Conservation (phyloP, 2,113 vertebrate genomes). For the Chauna torquata region DNA sequence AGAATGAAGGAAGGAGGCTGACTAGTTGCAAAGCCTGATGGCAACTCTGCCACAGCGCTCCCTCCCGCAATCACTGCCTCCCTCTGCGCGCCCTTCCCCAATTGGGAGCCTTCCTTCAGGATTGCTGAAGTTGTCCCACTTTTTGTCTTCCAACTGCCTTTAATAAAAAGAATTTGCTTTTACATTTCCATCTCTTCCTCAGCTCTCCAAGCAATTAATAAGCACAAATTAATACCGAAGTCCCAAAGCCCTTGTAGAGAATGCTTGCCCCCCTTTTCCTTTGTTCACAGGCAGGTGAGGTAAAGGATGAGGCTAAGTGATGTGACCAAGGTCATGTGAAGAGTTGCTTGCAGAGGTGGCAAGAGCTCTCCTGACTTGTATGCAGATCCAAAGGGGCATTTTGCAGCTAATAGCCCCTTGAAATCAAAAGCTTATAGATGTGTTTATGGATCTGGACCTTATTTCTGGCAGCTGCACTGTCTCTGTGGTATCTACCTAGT, state of each 20-base stretch:
- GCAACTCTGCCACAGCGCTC: not conserved
- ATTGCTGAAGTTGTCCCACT: not conserved
- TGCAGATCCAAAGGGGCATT: not conserved
- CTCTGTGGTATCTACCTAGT: slow-evolving; percentile 20
- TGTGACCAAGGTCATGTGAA: not conserved
- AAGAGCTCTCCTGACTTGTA: not conserved
- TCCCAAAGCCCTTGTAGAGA: not conserved
- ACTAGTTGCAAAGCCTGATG: not conserved
- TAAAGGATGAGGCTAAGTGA: not conserved
- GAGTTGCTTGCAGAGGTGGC: not conserved
- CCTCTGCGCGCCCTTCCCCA: not conserved
- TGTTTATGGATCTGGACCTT: slow-evolving; percentile 3
- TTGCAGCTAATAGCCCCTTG: not conserved
- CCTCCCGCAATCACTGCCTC: not conserved
- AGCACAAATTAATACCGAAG: slow-evolving; percentile 5
- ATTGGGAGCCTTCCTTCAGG: not conserved
- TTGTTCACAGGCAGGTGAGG: not conserved
- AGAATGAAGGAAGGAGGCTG: not conserved
- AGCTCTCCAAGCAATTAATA: slow-evolving; percentile 25
- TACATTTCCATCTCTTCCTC: not conserved
- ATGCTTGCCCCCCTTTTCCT: not conserved
- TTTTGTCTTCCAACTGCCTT: not conserved
- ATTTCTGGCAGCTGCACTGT: slow-evolving; percentile 11
- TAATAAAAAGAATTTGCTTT: not conserved
- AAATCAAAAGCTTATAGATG: not conserved